Percentiles rank a stretch among this genome's conserved stretches.
These are phyloP conservation scores for Rhynchopsitta pachyrhyncha DNA, from an alignment of 2,113 vertebrate species.

Conservation along the genomic window DNA sequence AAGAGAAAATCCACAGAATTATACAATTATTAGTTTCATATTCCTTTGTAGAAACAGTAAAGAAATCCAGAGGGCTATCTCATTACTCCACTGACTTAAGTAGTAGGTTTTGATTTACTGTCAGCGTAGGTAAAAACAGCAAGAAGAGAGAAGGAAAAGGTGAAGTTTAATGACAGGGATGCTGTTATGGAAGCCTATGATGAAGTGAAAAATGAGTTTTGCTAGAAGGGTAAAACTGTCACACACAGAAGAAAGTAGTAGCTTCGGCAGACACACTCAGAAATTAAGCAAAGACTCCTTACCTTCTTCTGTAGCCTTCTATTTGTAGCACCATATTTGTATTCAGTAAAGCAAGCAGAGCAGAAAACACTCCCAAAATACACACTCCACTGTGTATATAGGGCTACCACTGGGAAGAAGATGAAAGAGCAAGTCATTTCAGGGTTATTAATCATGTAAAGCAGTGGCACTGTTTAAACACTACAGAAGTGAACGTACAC, in stretches of 20 bases:
- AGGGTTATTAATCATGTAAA: neutral
- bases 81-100: neutral
- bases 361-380: neutral
- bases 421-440: neutral
- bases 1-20: neutral
- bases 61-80: neutral
- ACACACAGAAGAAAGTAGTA: neutral
- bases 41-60: neutral
- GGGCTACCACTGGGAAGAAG: neutral
- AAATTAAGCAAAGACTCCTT: neutral
- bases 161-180: neutral
- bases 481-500: neutral
- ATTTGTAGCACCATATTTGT: neutral
- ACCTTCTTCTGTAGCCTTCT: neutral
- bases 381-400: neutral
- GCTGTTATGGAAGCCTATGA: neutral
- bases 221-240: neutral
- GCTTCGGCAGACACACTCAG: neutral
- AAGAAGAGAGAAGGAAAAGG: neutral
- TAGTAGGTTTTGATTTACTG: neutral
- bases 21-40: neutral
- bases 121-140: neutral
- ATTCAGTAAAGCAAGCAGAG: neutral
- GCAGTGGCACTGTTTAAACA: neutral
- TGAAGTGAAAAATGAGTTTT: neutral